Evolutionary conservation across 2,797 vertebrate genomes (phyloP).

Genomic region (Myripristis murdjan): DNA sequence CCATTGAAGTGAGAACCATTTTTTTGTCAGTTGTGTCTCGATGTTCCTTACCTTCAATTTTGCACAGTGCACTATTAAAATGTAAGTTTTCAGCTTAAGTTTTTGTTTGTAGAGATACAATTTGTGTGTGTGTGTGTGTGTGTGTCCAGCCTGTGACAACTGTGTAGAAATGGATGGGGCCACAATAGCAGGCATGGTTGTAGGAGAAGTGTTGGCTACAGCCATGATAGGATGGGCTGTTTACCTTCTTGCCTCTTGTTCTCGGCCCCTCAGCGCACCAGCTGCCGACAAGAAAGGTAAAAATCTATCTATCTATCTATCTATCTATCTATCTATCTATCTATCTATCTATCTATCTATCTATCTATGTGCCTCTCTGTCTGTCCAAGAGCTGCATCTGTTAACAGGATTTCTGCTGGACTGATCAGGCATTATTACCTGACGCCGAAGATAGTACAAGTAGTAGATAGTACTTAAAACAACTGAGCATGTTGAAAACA

Average conservation of each 20-base stretch:
- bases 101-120: neutral
- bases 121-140: constrained; percentile 18
- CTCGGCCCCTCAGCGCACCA: neutral
- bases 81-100: neutral
- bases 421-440: too few species aligned
- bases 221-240: constrained; percentile 69
- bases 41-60: too few species aligned
- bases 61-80: neutral
- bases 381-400: too few species aligned
- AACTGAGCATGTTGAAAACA: too few species aligned
- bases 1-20: too few species aligned
- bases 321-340: neutral
- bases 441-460: too few species aligned
- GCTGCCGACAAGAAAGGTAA: constrained; percentile 72
- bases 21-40: too few species aligned
- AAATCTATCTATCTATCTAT: neutral
- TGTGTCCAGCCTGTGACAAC: constrained; percentile 78
- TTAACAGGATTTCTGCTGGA: too few species aligned
- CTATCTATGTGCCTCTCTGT: neutral
- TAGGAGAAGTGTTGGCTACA: constrained; percentile 71
- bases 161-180: constrained; percentile 51
- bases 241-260: constrained; percentile 65
- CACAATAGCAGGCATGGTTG: neutral
- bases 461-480: too few species aligned
- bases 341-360: constrained; percentile 3